A percentile compares a stretch with the other conserved stretches of the same genome.
phyloP scores from a whole-genome alignment of 2,113 vertebrate species.

The Cranoglanis bouderius region DNA sequence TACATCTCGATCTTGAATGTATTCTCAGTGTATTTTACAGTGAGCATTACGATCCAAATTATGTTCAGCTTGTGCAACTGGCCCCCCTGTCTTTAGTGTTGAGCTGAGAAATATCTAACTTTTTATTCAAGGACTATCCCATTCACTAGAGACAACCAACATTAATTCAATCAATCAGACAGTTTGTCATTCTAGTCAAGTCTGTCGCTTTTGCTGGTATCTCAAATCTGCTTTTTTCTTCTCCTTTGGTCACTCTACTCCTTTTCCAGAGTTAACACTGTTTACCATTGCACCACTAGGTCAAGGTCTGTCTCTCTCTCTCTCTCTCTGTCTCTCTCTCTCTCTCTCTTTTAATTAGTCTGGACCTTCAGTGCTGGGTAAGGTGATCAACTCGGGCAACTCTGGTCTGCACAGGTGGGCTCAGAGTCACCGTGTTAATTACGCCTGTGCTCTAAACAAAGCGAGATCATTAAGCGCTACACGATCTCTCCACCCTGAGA shows the following conservation, averaged over 20 bases:
- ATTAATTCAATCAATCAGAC: background rate
- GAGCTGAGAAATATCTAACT: background rate
- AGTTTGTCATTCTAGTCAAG: background rate
- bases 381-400: constrained; percentile 19
- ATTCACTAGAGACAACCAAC: background rate
- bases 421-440: constrained; percentile 58
- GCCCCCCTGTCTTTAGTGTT: background rate
- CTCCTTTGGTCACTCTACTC: background rate
- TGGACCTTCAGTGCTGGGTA: constrained; percentile 38
- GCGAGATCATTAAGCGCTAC: constrained; percentile 45
- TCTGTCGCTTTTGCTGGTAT: background rate
- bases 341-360: constrained; percentile 54
- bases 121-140: background rate
- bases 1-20: background rate
- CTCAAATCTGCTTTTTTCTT: background rate
- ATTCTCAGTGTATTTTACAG: background rate
- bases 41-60: background rate
- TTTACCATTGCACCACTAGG: constrained; percentile 23
- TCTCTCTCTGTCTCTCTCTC: constrained; percentile 16
- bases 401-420: constrained; percentile 48
- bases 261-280: constrained; percentile 9
- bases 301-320: constrained; percentile 41
- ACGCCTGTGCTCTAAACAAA: constrained; percentile 52
- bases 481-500: constrained; percentile 25
- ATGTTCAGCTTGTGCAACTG: background rate